These are phyloP conservation scores for Chiridota heheva DNA, from an alignment of 35 echinoderm and acorn worm species.

Conservation along the genomic window DNA sequence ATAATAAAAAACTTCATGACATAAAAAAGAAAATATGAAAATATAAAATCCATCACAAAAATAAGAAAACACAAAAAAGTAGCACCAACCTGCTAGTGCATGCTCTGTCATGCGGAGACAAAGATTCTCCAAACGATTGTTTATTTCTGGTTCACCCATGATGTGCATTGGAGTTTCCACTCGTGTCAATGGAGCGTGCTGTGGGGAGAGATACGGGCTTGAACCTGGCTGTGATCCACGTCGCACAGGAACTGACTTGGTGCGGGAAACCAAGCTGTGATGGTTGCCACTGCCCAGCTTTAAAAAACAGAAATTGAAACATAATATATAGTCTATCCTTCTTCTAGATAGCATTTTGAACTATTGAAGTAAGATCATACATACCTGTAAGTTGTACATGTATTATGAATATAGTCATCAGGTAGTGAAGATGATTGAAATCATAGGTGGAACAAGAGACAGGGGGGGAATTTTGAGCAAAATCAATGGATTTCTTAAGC, in stretches of 20 bases:
- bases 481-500: neutral
- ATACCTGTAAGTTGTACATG: neutral
- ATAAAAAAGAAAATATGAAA: neutral
- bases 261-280: constrained; percentile 64
- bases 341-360: neutral
- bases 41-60: neutral
- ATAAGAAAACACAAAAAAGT: neutral
- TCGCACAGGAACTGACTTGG: constrained; percentile 74
- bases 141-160: constrained; percentile 73
- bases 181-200: constrained; percentile 36
- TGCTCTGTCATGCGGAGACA: constrained; percentile 88
- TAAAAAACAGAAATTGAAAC: neutral
- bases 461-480: neutral
- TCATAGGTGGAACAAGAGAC: neutral
- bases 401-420: neutral
- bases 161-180: constrained; percentile 37
- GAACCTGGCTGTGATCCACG: constrained; percentile 43
- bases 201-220: constrained; percentile 27
- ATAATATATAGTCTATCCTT: neutral
- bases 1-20: neutral
- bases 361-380: neutral
- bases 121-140: constrained; percentile 70
- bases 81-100: constrained; percentile 69
- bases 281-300: constrained; percentile 50
- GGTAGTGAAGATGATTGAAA: neutral